These are phyloP conservation scores for Hesperia comma DNA, from an alignment of 2,888 invertebrate species.

Conservation along the genomic window DNA sequence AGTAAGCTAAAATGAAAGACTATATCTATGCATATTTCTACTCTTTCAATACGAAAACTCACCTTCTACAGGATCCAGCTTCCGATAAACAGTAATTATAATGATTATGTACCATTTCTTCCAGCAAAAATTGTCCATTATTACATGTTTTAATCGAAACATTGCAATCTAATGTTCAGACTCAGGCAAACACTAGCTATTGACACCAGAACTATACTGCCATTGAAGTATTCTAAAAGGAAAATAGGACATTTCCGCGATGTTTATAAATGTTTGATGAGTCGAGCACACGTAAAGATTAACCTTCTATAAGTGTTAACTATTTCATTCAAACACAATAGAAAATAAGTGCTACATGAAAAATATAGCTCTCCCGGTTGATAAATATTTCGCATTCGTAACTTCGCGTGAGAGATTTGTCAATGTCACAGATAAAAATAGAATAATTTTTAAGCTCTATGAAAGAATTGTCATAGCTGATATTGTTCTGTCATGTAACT, in stretches of 20 bases:
- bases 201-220: conserved; percentile 66
- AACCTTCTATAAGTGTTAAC: not conserved
- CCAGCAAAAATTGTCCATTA: conserved; percentile 64
- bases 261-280: conserved; percentile 39
- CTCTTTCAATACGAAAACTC: conserved; percentile 47
- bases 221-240: conserved; percentile 61
- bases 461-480: not conserved
- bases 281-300: conserved; percentile 1
- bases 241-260: conserved; percentile 62
- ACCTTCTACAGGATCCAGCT: conserved; percentile 67
- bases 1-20: not conserved
- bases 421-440: conserved; percentile 41
- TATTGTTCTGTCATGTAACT: not conserved
- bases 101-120: conserved; percentile 67
- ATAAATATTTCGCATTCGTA: conserved; percentile 39
- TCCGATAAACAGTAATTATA: conserved; percentile 59
- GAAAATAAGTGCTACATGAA: conserved; percentile 41
- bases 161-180: conserved; percentile 61
- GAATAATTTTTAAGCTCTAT: not conserved
- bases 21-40: conserved; percentile 23
- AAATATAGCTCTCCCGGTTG: conserved; percentile 45
- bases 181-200: conserved; percentile 65
- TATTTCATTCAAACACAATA: conserved; percentile 38
- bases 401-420: conserved; percentile 41
- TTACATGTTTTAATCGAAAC: conserved; percentile 63